These are phyloP conservation scores for Hirtodrosophila cameraria DNA, from an alignment of 2,888 invertebrate genomes.

Conservation along the genomic window DNA sequence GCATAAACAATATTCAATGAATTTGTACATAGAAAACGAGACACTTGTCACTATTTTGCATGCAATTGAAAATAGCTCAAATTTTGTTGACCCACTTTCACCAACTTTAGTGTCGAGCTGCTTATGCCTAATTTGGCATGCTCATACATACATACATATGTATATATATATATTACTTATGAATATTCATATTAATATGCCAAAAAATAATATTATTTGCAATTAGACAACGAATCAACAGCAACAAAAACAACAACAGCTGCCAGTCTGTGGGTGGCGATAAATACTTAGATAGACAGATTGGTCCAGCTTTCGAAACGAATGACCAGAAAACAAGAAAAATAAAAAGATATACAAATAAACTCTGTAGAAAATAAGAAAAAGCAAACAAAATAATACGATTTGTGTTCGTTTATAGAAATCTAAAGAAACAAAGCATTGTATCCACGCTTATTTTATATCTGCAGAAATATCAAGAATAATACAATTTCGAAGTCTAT, in stretches of 20 bases:
- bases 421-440: conserved; percentile 4
- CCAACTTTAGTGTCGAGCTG: conserved; percentile 39
- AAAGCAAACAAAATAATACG: conserved; percentile 40
- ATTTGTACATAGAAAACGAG: conserved; percentile 10
- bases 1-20: conserved; percentile 13
- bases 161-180: conserved; percentile 46
- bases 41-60: conserved; percentile 47
- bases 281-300: conserved; percentile 28
- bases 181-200: conserved; percentile 55
- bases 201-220: conserved; percentile 48
- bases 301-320: conserved; percentile 54
- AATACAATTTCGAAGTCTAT: too few relatives aligned
- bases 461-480: too few relatives aligned
- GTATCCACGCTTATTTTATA: too few relatives aligned
- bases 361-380: too few relatives aligned
- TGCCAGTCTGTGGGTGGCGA: conserved; percentile 48
- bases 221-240: conserved; percentile 59
- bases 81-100: conserved; percentile 76
- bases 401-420: conserved; percentile 36
- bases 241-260: conserved; percentile 13
- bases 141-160: too few relatives aligned
- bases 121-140: conserved; percentile 72
- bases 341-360: background rate
- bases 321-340: background rate
- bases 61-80: conserved; percentile 34